Evolutionary conservation across 2,888 invertebrate genomes (phyloP), one percentile per base, ranked within the genome.

Genomic region (Ommatoiulus sabulosus): DNA sequence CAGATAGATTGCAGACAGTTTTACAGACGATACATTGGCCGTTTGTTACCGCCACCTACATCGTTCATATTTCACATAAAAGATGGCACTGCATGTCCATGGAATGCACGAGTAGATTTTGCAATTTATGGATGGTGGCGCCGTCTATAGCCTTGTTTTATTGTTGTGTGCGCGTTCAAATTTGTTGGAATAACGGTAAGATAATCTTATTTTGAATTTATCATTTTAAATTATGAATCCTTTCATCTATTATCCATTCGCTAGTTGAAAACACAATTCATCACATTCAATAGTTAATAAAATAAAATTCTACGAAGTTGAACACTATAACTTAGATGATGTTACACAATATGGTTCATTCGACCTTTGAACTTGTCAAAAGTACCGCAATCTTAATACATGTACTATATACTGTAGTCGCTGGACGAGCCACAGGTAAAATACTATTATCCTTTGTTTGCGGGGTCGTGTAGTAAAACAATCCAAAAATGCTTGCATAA

Each of bases 341-440:
- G 72, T 0, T 72, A 35, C 15, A 8, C 72, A 72, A 72, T 72
- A 72, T 72, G 72, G 72, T n/a, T 72, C 24, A 8, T 3, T 72
- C 72, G 72, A 72, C 24, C 72, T 72, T 72, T 72, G 24, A 72
- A 72, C 72, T 72, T 72, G 72, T 72, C 72, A 24, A 24, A 72
- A 24, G n/a, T 72, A 24, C 24, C 24, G 72, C 17, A 12, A 46
- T 46, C 46, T 46, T 8, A n/a, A n/a, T n/a, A n/a, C n/a, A n/a
- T n/a, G n/a, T n/a, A n/a, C n/a, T n/a, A n/a, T n/a, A n/a, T n/a
- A n/a, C n/a, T n/a, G n/a, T n/a, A n/a, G n/a, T n/a, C n/a, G n/a
- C n/a, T n/a, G n/a, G n/a, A n/a, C n/a, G n/a, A n/a, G n/a, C n/a
- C n/a, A n/a, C n/a, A n/a, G n/a, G n/a, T n/a, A n/a, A n/a, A n/a